Evolutionary conservation across 2,113 vertebrate species (phyloP).

Genomic region (Dryoscopus gambensis): DNA sequence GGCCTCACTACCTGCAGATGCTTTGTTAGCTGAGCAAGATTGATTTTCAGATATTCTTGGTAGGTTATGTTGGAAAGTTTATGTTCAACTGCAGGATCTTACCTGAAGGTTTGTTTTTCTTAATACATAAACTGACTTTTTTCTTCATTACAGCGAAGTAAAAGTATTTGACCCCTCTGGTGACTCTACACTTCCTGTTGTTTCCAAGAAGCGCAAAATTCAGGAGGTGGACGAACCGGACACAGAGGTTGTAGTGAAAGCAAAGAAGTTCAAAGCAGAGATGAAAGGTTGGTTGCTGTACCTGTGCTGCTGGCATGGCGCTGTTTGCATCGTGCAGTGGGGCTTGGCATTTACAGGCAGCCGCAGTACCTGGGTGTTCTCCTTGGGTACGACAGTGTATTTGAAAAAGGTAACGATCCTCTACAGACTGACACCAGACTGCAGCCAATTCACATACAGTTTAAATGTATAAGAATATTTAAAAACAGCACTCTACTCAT

Average conservation of each 20-base stretch:
- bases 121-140: not conserved
- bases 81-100: not conserved
- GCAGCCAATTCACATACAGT: not conserved
- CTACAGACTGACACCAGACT: not conserved
- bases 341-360: not conserved
- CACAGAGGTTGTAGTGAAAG: conserved; percentile 76
- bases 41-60: not conserved
- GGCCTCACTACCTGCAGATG: not conserved
- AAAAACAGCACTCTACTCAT: not conserved
- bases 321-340: rapidly evolving
- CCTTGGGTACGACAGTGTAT: not conserved
- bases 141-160: conserved; percentile 79
- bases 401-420: not conserved
- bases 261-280: conserved; percentile 80
- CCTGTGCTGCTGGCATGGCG: not conserved
- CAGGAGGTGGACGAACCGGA: conserved; percentile 79
- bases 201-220: conserved; percentile 90
- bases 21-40: not conserved
- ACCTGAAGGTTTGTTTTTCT: not conserved
- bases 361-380: not conserved
- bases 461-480: not conserved
- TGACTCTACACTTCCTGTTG: conserved; percentile 87
- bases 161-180: conserved; percentile 90
- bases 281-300: conserved; percentile 66
- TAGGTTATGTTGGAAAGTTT: not conserved